phyloP scores from a whole-genome alignment of 2,797 vertebrate species.

The Liasis olivaceus region DNA sequence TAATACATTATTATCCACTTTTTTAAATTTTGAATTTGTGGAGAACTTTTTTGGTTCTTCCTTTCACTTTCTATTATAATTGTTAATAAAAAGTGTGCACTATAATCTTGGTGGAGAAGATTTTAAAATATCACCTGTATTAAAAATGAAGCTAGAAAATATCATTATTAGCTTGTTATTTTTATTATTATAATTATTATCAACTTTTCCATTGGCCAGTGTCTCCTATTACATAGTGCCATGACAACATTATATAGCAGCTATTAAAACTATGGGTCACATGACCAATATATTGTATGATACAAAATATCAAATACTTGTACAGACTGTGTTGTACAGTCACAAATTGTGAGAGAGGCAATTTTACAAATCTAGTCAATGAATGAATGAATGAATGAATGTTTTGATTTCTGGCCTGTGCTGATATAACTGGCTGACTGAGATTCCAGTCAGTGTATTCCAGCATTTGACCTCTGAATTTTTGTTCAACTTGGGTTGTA shows the following conservation, averaged over 20 bases:
- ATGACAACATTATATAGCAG: background rate
- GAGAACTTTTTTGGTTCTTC: background rate
- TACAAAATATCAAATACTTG: background rate
- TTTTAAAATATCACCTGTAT: background rate
- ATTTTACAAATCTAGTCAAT: no score
- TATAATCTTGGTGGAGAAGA: background rate
- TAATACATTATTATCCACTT: constrained; percentile 20
- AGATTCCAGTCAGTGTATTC: no score
- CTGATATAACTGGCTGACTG: no score
- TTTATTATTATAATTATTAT: background rate
- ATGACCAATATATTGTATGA: background rate
- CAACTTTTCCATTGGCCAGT: background rate
- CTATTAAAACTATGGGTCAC: background rate
- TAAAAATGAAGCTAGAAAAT: background rate
- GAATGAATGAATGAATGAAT: no score
- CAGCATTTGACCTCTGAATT: no score
- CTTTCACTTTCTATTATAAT: background rate
- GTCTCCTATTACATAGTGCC: background rate
- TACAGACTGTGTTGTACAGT: no score
- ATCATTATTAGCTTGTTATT: background rate
- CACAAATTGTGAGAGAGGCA: no score
- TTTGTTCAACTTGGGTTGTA: no score
- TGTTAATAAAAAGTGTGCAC: background rate
- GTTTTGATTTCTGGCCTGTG: no score
- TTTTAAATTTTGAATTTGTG: background rate